These are phyloP conservation scores for Holacanthus passer DNA, from an alignment of 2,113 vertebrate genomes.

Conservation along the genomic window DNA sequence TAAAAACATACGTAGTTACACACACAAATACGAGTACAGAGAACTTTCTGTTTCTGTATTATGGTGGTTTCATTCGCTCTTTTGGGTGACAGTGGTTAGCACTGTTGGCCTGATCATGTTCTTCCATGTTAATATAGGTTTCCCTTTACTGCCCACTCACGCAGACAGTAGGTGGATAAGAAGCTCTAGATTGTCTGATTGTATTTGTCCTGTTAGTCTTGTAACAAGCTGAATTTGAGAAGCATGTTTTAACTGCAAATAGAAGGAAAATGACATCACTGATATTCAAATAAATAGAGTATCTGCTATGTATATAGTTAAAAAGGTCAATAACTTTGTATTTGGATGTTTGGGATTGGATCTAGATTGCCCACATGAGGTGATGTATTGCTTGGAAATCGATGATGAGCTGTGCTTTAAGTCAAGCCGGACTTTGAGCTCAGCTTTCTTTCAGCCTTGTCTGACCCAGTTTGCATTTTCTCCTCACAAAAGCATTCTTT, in stretches of 20 bases:
- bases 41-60: not conserved
- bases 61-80: not conserved
- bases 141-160: not conserved
- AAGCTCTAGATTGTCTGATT: not conserved
- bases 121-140: not conserved
- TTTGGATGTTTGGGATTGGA: not conserved
- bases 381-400: conserved; percentile 5
- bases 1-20: no score
- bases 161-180: not conserved
- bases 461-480: not conserved
- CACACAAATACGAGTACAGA: not conserved
- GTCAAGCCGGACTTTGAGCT: conserved; percentile 1
- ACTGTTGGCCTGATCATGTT: not conserved
- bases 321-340: not conserved
- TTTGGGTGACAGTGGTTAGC: not conserved
- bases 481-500: not conserved
- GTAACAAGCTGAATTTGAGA: not conserved
- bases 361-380: not conserved
- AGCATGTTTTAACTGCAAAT: not conserved
- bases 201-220: not conserved
- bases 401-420: not conserved
- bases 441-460: not conserved
- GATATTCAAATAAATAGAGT: not conserved
- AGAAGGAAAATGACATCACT: not conserved
- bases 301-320: not conserved